Base-by-base conservation (phyloP, 30 jellyfish, hydroid and myxozoan species). In the Calvadosia cruxmelitensis region DNA sequence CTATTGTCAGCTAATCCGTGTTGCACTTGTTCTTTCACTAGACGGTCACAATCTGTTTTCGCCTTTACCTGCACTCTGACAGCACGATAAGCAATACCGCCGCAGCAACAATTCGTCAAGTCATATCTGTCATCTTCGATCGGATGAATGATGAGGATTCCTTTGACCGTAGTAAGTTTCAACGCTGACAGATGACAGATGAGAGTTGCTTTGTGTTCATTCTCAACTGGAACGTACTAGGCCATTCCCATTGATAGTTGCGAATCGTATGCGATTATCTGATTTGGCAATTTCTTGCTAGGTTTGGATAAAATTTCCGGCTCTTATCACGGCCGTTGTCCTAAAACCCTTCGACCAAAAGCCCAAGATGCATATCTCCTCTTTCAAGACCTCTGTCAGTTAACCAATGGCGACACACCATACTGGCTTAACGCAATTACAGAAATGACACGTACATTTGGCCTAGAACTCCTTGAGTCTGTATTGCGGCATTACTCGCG, bases 291-390 rank as follows among this genome's bases (percentile, higher is more conserved):
- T 42, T 42, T 42, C 20, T 42, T 42, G 10, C 10, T 20, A 42
- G 57, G 57, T 42, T 42, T 42, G 20, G 57, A 42, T 20, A 42
- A 42, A 42, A 42, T 42, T 5, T 42, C 57, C 20, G 57, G 57
- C 20, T 75, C 94, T 1, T 77, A 73, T 63, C 93, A 85, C 71
- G 70, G 34, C 31, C 79, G 79, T 33, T 87, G 96, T 61, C 96
- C 96, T 0, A 72, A 71, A 49, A 87, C 96, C 2, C 62, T 87
- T 33, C 86, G 84, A 3, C 94, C 96, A 49, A 72, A 79, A 63
- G 96, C 96, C 20, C 94, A 87, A 52, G 96, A 87, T 75, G 96
- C 96, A 3, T 87, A 87, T 71, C 74, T 87, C 50, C 72, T 87
- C 50, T 87, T 80, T 70, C 71, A 87, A 93, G 96, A 87, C 34